Evolutionary conservation across 2,113 vertebrate species (phyloP).

Genomic region (Lontra canadensis): DNA sequence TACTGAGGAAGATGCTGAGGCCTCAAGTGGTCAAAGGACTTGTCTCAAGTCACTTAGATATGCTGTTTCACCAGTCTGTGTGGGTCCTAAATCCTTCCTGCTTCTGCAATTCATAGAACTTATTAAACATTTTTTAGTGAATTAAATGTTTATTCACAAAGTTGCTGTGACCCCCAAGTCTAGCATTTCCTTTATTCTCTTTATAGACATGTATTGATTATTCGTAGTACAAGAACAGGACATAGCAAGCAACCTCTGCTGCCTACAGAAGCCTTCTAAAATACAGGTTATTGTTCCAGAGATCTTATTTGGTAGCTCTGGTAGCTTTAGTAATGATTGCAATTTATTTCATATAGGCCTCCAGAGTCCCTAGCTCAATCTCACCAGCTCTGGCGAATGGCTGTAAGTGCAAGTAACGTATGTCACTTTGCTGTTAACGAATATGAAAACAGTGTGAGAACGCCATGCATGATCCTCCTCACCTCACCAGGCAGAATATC

Average conservation of each 20-base stretch:
- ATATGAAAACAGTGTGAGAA: background rate
- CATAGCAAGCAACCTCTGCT: background rate
- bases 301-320: background rate
- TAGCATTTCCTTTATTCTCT: background rate
- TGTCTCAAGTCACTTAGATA: background rate
- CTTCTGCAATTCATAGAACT: background rate
- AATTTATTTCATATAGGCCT: background rate
- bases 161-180: background rate
- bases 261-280: background rate
- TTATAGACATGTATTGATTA: background rate
- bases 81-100: background rate
- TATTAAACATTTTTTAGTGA: background rate
- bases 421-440: background rate
- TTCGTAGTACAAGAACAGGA: background rate
- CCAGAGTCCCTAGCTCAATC: background rate
- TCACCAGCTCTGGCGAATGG: background rate
- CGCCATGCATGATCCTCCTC: background rate
- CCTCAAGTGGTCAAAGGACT: background rate
- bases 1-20: background rate
- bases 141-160: slow-evolving; percentile 12
- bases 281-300: background rate
- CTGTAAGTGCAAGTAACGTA: background rate
- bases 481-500: background rate
- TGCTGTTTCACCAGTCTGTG: background rate
- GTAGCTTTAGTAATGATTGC: background rate